A percentile compares a stretch with the other conserved stretches of the same genome.
Conservation (phyloP, 2,113 vertebrate species). For the Craseonycteris thonglongyai region DNA sequence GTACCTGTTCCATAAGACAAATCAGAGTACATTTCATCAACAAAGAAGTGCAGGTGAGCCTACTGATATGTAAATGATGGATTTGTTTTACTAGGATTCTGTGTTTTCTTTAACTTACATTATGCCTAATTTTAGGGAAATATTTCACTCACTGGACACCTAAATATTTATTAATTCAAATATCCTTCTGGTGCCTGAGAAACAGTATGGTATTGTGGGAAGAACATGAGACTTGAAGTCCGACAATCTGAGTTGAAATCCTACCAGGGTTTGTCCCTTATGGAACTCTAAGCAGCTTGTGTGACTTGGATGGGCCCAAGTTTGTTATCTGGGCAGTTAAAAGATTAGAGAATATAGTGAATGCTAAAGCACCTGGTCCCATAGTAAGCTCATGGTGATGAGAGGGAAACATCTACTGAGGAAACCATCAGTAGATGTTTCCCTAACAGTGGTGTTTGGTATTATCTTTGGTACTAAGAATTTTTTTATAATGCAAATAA, state of each 20-base stretch:
- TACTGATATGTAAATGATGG: neutral
- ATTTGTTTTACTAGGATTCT: neutral
- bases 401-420: too few relatives aligned
- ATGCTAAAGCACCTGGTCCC: neutral
- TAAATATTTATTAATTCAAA: conserved; percentile 6
- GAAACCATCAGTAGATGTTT: neutral
- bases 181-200: neutral
- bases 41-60: neutral
- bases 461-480: neutral
- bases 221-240: neutral
- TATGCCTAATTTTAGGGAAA: neutral
- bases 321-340: neutral
- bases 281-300: neutral
- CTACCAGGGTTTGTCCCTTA: neutral
- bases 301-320: neutral
- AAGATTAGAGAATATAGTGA: neutral
- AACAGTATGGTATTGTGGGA: neutral
- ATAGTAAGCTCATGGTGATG: neutral
- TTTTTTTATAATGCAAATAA: neutral
- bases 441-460: neutral
- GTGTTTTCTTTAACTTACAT: neutral
- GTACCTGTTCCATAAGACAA: too few relatives aligned
- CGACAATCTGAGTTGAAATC: neutral
- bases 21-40: neutral
- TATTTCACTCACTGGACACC: neutral